phyloP scores from a whole-genome alignment of 2,113 vertebrate species.

The Propithecus coquereli region DNA sequence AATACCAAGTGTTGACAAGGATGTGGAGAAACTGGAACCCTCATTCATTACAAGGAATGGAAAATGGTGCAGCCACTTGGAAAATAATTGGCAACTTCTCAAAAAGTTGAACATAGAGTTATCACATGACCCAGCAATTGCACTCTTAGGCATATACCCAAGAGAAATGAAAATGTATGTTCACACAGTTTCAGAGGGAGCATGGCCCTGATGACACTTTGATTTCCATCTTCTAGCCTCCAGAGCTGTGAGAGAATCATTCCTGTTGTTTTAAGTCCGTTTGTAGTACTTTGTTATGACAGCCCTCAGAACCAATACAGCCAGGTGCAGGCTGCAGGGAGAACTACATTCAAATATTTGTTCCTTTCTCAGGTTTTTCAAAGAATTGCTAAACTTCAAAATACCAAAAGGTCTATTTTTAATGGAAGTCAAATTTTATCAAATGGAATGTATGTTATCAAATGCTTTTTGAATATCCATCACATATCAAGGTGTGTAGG shows the following conservation, averaged over 20 bases:
- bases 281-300: background rate
- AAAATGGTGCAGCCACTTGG: background rate
- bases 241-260: background rate
- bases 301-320: background rate
- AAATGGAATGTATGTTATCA: background rate
- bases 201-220: background rate
- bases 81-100: background rate
- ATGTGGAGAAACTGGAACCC: background rate
- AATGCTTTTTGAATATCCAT: background rate
- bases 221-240: background rate
- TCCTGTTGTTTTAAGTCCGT: background rate
- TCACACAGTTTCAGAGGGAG: background rate
- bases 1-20: background rate
- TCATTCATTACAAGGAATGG: background rate
- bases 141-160: background rate
- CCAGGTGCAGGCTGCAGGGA: background rate
- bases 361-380: background rate
- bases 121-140: background rate
- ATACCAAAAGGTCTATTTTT: background rate
- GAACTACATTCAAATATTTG: background rate
- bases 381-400: background rate
- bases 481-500: background rate
- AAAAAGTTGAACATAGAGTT: background rate
- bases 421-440: background rate
- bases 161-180: background rate